Evolutionary conservation across 2,888 invertebrate species (phyloP).

Genomic region (Blera fallax): DNA sequence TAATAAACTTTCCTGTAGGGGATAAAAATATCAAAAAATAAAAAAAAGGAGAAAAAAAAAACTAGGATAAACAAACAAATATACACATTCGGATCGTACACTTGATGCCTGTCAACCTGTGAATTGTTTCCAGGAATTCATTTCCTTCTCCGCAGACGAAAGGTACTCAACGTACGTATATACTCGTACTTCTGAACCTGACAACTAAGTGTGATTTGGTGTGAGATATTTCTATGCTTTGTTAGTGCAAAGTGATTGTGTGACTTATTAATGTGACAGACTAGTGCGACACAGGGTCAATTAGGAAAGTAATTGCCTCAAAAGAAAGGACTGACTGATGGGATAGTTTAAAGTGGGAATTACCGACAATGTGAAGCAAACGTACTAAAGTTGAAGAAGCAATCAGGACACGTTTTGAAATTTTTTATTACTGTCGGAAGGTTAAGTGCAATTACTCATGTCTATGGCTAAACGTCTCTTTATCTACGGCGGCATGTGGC

Average conservation of each 20-base stretch:
- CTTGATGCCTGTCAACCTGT: conserved; percentile 29
- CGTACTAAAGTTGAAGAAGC: no score
- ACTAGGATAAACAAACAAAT: not conserved
- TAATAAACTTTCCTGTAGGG: conserved; percentile 26
- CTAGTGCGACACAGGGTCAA: conserved; percentile 1
- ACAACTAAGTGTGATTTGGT: not conserved
- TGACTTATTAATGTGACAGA: conserved; percentile 44
- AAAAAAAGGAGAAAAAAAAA: not conserved
- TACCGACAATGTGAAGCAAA: no score
- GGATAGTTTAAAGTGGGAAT: no score
- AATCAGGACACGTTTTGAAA: no score
- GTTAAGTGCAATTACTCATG: no score
- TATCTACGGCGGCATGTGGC: no score
- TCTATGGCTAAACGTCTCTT: no score
- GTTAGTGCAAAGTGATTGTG: conserved; percentile 17
- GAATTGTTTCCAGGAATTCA: conserved; percentile 21
- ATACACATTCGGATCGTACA: not conserved
- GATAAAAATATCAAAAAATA: not conserved
- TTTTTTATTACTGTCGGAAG: no score
- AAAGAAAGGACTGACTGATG: not conserved
- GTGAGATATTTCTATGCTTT: not conserved
- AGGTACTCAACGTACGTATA: not conserved
- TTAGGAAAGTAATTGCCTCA: not conserved
- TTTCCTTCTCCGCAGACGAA: not conserved
- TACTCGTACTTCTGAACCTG: not conserved